Conservation (phyloP, 2,113 vertebrate genomes). For the Coryphaenoides rupestris region DNA sequence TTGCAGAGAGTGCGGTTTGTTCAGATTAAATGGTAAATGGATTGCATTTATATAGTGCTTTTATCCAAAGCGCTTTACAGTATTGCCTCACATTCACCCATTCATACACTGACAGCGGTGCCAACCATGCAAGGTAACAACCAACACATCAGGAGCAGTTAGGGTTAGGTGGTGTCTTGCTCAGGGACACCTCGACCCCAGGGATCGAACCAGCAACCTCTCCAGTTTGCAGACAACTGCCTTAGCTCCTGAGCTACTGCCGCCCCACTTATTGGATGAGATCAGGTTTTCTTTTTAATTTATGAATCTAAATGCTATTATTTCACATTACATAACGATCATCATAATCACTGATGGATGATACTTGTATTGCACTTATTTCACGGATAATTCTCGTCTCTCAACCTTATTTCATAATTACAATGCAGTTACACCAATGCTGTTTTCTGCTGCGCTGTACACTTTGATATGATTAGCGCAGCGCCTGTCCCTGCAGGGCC, state of each 20-base stretch:
- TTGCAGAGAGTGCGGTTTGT: constrained; percentile 33
- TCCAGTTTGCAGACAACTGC: no score
- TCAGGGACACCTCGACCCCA: no score
- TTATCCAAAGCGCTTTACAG: no score
- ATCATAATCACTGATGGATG: constrained; percentile 49
- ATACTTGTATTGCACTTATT: constrained; percentile 5
- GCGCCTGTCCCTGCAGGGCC: not conserved
- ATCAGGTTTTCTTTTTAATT: constrained; percentile 36
- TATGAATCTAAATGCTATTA: constrained; percentile 44
- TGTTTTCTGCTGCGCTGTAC: not conserved
- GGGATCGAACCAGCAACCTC: no score
- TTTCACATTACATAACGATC: constrained; percentile 25
- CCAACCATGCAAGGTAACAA: no score
- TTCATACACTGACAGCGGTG: no score
- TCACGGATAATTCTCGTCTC: constrained; percentile 4
- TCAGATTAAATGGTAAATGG: constrained; percentile 23
- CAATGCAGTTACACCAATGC: constrained; percentile 2
- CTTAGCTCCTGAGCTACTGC: no score
- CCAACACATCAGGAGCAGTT: no score
- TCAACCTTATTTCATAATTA: constrained; percentile 5
- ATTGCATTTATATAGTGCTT: no score
- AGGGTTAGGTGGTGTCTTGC: no score
- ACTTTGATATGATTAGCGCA: constrained; percentile 1
- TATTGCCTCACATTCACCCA: no score
- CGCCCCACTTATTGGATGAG: constrained; percentile 52